Evolutionary conservation across 1,140 invertebrate species (phyloP), one percentile per base, ranked within the genome.

Genomic region (Manduca sexta): DNA sequence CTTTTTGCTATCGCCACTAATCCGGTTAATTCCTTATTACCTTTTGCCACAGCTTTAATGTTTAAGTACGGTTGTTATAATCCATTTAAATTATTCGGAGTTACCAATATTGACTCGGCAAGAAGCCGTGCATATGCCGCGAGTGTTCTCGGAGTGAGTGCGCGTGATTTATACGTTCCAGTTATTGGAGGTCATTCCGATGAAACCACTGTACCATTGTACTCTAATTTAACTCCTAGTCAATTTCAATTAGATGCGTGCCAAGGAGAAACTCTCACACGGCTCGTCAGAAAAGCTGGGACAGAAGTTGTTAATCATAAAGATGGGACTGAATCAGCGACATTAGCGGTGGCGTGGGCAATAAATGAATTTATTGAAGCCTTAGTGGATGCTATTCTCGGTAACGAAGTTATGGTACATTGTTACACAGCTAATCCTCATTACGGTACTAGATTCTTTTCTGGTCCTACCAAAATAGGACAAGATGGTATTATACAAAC

Each of bases 21-120:
- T 42, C 75, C 71, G 11, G 57, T 79, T n/a, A 79, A 79, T 21
- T 73, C 65, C 8, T 56, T 79, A 26, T 41, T 79, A n/a, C 73
- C 75, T 5, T 73, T 79, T 45, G 73, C 68, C 8, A 70, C 64
- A 39, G 33, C 61, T 30, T 31, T 79, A 10, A 43, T 79, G 39
- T 44, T 56, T 18, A 69, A 61, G 17, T 75, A 70, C 43, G 56
- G 58, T 17, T 35, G 50, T 2, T 76, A 69, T 35, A 71, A 69
- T 50, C 62, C 67, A 11, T 65, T 49, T 26, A 76, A 75, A 58
- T 35, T 79, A 10, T 69, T 76, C 39, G 73, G 71, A 5, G 62
- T 79, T 8, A 75, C 73, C 4, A 64, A 74, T 11, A 63, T 76
- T 6, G 75, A 79, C 37, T 49, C 48, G 6, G 58, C 64, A 16